A percentile compares a stretch with the other conserved stretches of the same genome.
Evolutionary conservation across 2,797 vertebrate species (phyloP).

Genomic region (Rhinatrema bivittatum): DNA sequence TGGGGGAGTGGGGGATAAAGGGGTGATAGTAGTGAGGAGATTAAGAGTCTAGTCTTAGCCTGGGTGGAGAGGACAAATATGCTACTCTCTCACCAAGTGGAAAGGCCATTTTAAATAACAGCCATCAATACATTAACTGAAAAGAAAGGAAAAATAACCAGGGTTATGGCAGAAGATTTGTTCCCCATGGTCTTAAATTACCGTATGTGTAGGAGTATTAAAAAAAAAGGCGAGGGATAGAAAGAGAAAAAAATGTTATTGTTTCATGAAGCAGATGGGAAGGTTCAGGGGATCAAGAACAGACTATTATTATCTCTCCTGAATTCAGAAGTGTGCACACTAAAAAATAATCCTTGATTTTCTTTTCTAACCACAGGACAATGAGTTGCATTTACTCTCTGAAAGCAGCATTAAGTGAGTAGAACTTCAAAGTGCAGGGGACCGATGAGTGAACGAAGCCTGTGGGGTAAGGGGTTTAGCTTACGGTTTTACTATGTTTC

Average conservation of each 20-base stretch:
- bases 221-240: conserved; percentile 50
- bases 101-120: conserved; percentile 50
- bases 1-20: background rate
- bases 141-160: conserved; percentile 29
- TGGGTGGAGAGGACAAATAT: background rate
- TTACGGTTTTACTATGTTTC: too few relatives aligned
- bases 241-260: conserved; percentile 54
- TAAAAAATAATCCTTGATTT: too few relatives aligned
- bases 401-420: background rate
- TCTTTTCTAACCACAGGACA: conserved; percentile 17
- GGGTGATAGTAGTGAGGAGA: background rate
- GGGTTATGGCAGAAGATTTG: conserved; percentile 41
- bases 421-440: fast-evolving
- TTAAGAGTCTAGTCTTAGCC: background rate
- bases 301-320: conserved; percentile 66
- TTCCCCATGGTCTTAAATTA: conserved; percentile 58
- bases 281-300: conserved; percentile 66
- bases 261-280: conserved; percentile 65
- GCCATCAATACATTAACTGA: conserved; percentile 33
- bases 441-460: too few relatives aligned
- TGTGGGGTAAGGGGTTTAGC: too few relatives aligned
- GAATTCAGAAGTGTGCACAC: too few relatives aligned
- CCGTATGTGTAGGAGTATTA: conserved; percentile 47
- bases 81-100: conserved; percentile 2
- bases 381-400: conserved; percentile 21